Base-by-base conservation (phyloP, 2,113 vertebrate species). In the Glareola pratincola region DNA sequence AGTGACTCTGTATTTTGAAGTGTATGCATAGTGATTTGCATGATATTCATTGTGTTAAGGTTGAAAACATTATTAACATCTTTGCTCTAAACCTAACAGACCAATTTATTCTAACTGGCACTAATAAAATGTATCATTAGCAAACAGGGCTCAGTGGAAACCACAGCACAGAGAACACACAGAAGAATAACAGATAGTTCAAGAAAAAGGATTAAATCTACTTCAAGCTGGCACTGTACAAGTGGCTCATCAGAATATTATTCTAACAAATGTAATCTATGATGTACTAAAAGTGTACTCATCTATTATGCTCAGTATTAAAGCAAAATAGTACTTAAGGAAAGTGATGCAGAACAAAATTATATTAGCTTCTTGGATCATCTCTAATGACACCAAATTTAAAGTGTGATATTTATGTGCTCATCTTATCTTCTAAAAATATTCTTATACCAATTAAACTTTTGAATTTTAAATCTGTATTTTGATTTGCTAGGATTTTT, bases 61-160 rank as follows among this genome's bases (percentile, higher is more conserved):
- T 48, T 97, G 88, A 91, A 96, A 97, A 96, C 34, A 86, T 80
- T 89, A 94, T 94, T 91, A 93, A 95, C 88, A 75, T 66, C 39
- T 97, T 97, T 94, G 37, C 57, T 92, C 53, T 71, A 94, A 95
- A 90, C 21, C 56, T 96, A 94, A 63, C 51, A 95, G 71, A 83
- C 32, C 92, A 92, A 88, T 96, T 97, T 91, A 83, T 96, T 97
- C 96, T 92, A 90, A 93, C 88, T 45, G 75, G 57, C 30, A 69
- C 41, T 89, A 96, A 89, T 90, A 93, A 93, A 96, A 95, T 86
- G 72, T 92, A 88, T 90, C 62, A 94, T 94, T 96, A 94, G 72
- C 69, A 92, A 95, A 94, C 54, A 72, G 68, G 36, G 82, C 79
- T 86, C 91, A 95, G 88, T 48, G 73, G 54, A 95, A 97, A 96